Evolutionary conservation across 1,140 invertebrate species (phyloP).

Genomic region (Meloidogyne floridensis): DNA sequence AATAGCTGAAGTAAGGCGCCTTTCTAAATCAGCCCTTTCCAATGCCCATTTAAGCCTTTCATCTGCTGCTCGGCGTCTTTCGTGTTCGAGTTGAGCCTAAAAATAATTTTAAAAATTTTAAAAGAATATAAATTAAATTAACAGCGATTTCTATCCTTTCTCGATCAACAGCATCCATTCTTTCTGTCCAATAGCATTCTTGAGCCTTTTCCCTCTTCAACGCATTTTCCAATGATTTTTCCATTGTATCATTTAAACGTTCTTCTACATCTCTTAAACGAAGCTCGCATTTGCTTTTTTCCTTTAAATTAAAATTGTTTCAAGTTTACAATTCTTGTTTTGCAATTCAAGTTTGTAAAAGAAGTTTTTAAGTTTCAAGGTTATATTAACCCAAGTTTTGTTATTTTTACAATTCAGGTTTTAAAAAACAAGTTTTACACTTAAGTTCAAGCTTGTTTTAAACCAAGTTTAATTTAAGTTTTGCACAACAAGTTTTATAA

Average conservation of each 20-base stretch:
- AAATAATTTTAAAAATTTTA: slow-evolving; percentile 9
- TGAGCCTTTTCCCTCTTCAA: slow-evolving; percentile 37
- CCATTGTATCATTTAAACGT: slow-evolving; percentile 44
- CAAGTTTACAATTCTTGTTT: too few relatives aligned
- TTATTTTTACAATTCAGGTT: neutral
- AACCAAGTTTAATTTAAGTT: too few relatives aligned
- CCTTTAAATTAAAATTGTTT: slow-evolving; percentile 6
- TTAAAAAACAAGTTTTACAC: neutral
- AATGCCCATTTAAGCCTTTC: slow-evolving; percentile 28
- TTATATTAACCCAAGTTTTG: slow-evolving; percentile 16
- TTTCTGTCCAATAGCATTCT: slow-evolving; percentile 48
- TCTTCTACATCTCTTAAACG: slow-evolving; percentile 44
- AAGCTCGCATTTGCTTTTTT: slow-evolving; percentile 57
- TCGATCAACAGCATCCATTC: slow-evolving; percentile 47
- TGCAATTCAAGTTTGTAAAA: too few relatives aligned
- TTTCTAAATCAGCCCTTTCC: slow-evolving; percentile 53
- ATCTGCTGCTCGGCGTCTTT: neutral
- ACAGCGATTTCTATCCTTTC: slow-evolving; percentile 18
- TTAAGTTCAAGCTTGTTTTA: too few relatives aligned
- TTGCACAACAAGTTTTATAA: slow-evolving; percentile 22
- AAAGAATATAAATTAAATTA: neutral
- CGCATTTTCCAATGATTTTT: slow-evolving; percentile 3
- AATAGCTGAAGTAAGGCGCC: slow-evolving; percentile 51
- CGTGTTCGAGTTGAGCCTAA: slow-evolving; percentile 30
- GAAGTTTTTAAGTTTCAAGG: too few relatives aligned